Base-by-base conservation (phyloP, 2,797 vertebrate species). In the Leucoraja ocellata region DNA sequence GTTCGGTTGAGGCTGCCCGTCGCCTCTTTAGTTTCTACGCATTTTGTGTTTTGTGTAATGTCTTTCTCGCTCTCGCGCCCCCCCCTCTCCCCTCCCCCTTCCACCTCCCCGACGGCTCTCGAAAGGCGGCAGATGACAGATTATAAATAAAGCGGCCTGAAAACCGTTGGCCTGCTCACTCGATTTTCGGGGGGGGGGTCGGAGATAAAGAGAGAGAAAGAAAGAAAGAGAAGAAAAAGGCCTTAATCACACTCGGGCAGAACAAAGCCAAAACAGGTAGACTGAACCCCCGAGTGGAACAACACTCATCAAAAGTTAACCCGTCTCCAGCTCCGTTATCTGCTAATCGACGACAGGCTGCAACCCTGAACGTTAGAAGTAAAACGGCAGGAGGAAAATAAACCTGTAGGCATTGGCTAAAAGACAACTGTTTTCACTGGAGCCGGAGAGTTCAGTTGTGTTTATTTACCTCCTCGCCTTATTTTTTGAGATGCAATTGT, bases 11-110 rank as follows among this genome's bases (percentile, higher is more conserved):
- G 28, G 90, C 36, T 23, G 14, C 11, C 84, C 88, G 88, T 91
- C 90, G 90, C 90, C 90, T 91, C 4, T 92, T 92, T 92, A 92
- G 90, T 92, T 92, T 92, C 90, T 92, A 76, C 90, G 90, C 90
- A 92, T 92, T 92, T 92, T 32, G 39, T 92, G 90, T 92, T 73
- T 92, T 92, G 90, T 92, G 58, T 76, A 74, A 14, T 92, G 36
- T 92, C 90, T n/a, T 13, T 54, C 73, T 73, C n/a, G 9, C 18
- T 46, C 46, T 46, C 46, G 46, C 46, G n/a, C n/a, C n/a, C n/a
- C n/a, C n/a, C n/a, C n/a, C n/a, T n/a, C n/a, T n/a, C 78, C 80
- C 2, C 39, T 0, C 13, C 61, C 63, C 86, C 80, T 13, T 61
- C 4, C 80, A 25, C 28, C 1, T 61, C 71, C 68, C 88, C 88